Base-by-base conservation (phyloP, 2,888 invertebrate species). In the Orthosia gothica region DNA sequence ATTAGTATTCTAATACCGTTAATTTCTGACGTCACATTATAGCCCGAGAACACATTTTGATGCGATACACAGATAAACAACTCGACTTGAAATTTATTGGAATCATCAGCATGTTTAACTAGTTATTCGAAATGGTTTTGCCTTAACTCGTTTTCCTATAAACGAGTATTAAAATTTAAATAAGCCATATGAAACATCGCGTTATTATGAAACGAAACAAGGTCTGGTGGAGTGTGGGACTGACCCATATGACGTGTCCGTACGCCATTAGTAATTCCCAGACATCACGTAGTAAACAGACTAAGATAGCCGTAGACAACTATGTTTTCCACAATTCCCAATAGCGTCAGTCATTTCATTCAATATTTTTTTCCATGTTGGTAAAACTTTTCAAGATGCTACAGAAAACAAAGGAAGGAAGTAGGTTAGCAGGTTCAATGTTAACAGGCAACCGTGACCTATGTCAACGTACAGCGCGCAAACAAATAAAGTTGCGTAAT, bases 241-340 rank as follows among this genome's bases (percentile, higher is more conserved):
- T 83, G 81, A 79, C 70, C 83, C 79, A 64, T 70, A 67, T 82
- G 79, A 83, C 81, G 76, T 76, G 78, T 80, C 32, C 59, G 23
- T 65, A 47, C 63, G 77, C 63, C 63, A 64, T 74, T 65, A 61
- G 69, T 82, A 79, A 82, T 82, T 85, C 77, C 77, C 79, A 76
- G 80, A 45, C 50, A 59, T 32, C 54, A 65, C 67, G 65, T 74
- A 74, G 26, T 70, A 61, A 68, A 71, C 65, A 26, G 16, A 74
- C 57, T 49, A 57, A 13, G 16, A 61, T 61, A 52, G 9, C 54
- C 23, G 12, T 23, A 47, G 32, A n/a, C 40, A 54, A 69, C 40
- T 40, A 40, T 40, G 26, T 83, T 65, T 63, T 74, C 64, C 61
- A 62, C n/a, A 81, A 80, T 63, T 68, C 63, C 57, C 50, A 50